Evolutionary conservation across 2,888 invertebrate genomes (phyloP).

Genomic region (Halocaridina rubra): DNA sequence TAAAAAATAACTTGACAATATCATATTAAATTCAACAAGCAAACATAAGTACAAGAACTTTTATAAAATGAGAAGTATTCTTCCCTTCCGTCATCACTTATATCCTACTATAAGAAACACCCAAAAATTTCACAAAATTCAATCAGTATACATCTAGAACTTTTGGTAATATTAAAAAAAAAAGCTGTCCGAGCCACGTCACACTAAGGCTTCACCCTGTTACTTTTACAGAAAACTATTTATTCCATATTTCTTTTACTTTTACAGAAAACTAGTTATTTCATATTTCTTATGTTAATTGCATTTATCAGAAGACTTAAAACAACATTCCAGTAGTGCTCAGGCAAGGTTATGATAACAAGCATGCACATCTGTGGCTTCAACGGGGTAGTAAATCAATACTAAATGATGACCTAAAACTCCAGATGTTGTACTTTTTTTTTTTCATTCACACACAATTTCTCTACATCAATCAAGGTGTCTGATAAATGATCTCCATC

Average conservation of each 20-base stretch:
- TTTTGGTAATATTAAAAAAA: slow-evolving; percentile 15
- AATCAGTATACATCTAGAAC: slow-evolving; percentile 32
- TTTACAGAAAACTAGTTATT: slow-evolving; percentile 25
- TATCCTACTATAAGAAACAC: slow-evolving; percentile 33
- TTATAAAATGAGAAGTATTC: slow-evolving; percentile 37
- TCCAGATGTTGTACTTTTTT: not conserved
- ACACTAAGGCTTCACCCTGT: slow-evolving; percentile 37
- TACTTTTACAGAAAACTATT: slow-evolving; percentile 31
- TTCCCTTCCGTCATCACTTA: slow-evolving; percentile 45
- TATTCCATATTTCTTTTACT: slow-evolving; percentile 44
- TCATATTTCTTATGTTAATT: slow-evolving; percentile 53
- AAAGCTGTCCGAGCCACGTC: slow-evolving; percentile 18
- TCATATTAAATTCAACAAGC: too few relatives aligned
- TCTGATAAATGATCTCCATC: slow-evolving; percentile 40
- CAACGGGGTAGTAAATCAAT: slow-evolving; percentile 23
- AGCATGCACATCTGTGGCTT: slow-evolving; percentile 52
- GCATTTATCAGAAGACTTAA: slow-evolving; percentile 55
- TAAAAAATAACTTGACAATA: too few relatives aligned
- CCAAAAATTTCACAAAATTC: slow-evolving; percentile 27
- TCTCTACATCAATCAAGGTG: slow-evolving; percentile 12
- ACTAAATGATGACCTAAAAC: not conserved
- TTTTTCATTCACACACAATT: slow-evolving; percentile 7
- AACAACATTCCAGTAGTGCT: slow-evolving; percentile 48
- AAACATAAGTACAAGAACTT: not conserved
- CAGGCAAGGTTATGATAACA: slow-evolving; percentile 50